Conservation (phyloP, 2,888 invertebrate genomes). For the Deroplatys truncata region DNA sequence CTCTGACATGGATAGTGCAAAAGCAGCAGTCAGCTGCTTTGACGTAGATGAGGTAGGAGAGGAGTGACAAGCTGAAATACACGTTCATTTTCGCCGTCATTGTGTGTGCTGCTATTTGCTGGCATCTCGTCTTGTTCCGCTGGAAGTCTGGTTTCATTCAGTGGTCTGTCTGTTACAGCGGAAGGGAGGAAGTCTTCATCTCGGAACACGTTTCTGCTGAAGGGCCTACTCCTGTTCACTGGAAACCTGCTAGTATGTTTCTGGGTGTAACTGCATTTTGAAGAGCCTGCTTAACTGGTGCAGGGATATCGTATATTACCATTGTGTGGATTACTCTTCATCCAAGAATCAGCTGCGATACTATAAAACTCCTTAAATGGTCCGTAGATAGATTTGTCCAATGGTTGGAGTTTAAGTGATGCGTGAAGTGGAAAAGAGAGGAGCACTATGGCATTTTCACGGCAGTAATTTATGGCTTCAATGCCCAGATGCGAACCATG, state of each 20-base stretch:
- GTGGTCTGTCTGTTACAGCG: constrained; percentile 29
- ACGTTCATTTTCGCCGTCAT: no score
- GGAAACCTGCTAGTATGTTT: constrained; percentile 35
- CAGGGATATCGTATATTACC: no score
- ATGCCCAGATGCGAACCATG: constrained; percentile 38
- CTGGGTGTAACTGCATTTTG: constrained; percentile 28
- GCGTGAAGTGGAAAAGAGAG: constrained; percentile 44
- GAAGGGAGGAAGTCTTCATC: constrained; percentile 32
- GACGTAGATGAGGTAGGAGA: no score
- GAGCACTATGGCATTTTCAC: constrained; percentile 40
- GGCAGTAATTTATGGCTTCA: constrained; percentile 36
- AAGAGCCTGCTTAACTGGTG: no score
- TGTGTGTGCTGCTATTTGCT: no score
- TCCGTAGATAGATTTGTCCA: constrained; percentile 41
- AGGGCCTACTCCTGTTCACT: constrained; percentile 33
- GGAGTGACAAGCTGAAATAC: no score
- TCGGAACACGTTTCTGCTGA: constrained; percentile 30
- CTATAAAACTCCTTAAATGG: constrained; percentile 40
- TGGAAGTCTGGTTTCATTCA: no score
- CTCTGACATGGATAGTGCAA: no score
- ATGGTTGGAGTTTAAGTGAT: constrained; percentile 43
- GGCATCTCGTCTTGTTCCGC: no score
- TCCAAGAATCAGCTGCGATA: constrained; percentile 32
- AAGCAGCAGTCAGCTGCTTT: no score
- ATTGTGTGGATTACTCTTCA: constrained; percentile 23